Conservation (phyloP, 2,888 invertebrate species). For the Drosophila helvetica region DNA sequence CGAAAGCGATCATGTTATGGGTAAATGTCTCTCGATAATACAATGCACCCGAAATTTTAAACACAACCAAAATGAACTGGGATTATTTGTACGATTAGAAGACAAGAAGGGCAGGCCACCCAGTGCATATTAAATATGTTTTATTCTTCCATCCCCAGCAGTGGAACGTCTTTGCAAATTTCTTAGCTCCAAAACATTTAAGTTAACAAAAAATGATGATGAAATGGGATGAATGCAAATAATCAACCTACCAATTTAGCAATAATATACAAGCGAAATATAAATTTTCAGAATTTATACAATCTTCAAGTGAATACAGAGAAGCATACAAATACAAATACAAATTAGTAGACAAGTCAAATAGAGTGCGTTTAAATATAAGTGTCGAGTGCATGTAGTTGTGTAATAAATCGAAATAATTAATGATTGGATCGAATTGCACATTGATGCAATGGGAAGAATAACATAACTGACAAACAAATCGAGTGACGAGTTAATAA, state of each 20-base stretch:
- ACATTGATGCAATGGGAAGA: constrained; percentile 54
- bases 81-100: constrained; percentile 50
- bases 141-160: constrained; percentile 38
- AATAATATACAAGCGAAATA: constrained; percentile 64
- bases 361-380: constrained; percentile 60
- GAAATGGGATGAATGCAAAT: constrained; percentile 54
- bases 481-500: constrained; percentile 64
- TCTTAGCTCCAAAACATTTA: constrained; percentile 43
- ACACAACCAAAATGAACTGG: constrained; percentile 42
- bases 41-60: constrained; percentile 62
- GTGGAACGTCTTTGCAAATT: constrained; percentile 12
- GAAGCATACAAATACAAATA: constrained; percentile 56
- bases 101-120: constrained; percentile 35
- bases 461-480: constrained; percentile 36
- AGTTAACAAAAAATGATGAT: constrained; percentile 39
- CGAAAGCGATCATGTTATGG: constrained; percentile 46
- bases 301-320: constrained; percentile 53
- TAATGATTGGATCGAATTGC: constrained; percentile 22
- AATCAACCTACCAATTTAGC: constrained; percentile 77
- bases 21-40: constrained; percentile 53
- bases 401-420: constrained; percentile 67
- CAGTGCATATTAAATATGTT: constrained; percentile 71
- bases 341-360: constrained; percentile 70
- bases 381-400: constrained; percentile 61
- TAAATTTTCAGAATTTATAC: constrained; percentile 76